phyloP scores from a whole-genome alignment of 2,113 vertebrate species.

The Columbina picui region DNA sequence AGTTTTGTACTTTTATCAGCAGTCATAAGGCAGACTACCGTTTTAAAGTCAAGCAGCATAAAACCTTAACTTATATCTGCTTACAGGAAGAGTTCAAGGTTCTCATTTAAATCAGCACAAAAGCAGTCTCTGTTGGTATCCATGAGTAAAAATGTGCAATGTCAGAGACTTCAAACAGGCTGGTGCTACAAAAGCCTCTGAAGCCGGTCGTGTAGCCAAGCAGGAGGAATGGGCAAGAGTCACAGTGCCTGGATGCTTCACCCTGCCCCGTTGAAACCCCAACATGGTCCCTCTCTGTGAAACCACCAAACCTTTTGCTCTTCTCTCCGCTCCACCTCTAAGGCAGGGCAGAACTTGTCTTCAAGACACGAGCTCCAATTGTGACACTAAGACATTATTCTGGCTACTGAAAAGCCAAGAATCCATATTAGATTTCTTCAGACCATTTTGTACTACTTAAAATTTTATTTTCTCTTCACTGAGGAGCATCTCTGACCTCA shows the following conservation, averaged over 20 bases:
- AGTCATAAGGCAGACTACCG: not conserved
- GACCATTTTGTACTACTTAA: not conserved
- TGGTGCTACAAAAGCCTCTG: not conserved
- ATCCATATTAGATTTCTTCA: not conserved
- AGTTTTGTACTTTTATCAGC: not conserved
- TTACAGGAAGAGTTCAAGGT: not conserved
- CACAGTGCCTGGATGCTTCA: not conserved
- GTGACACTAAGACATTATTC: not conserved
- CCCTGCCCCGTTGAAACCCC: fast-evolving
- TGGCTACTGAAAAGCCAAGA: not conserved
- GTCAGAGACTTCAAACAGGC: not conserved
- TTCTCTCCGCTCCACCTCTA: not conserved
- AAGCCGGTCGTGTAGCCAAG: not conserved
- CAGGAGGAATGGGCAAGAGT: not conserved
- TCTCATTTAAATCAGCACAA: not conserved
- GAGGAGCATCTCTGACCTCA: not conserved
- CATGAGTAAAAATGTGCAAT: not conserved
- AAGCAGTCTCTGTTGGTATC: not conserved
- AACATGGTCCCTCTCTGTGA: not conserved
- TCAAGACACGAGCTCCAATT: not conserved
- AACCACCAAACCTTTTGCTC: not conserved
- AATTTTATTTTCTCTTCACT: not conserved
- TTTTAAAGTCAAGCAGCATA: not conserved
- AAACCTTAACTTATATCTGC: not conserved
- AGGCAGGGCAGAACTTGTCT: not conserved